Evolutionary conservation across 2,888 invertebrate genomes (phyloP), one percentile per base, ranked within the genome.

Genomic region (Xestia rhomboidea): DNA sequence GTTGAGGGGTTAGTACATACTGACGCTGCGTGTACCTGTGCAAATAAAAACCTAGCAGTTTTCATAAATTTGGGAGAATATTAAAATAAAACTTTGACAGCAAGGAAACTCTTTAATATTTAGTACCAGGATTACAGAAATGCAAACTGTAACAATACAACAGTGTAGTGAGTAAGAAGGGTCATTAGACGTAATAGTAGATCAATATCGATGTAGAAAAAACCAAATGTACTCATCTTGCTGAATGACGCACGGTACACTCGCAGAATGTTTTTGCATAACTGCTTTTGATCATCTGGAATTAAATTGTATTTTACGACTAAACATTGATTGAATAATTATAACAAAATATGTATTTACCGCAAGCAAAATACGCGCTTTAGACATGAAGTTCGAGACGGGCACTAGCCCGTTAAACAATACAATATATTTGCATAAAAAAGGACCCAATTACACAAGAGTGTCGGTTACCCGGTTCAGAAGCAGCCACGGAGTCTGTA

Each of bases 211-310:
- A 88, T 75, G 8, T 51, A 21, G 72, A 86, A 86, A 34, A 89
- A 27, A 6, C 85, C 83, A 27, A 83, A 88, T 0, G 83, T 78
- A 18, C 68, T 77, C 67, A 89, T 79, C 70, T 83, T 86, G 18
- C 57, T 71, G 66, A 86, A 88, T 0, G 74, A 69, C 0, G 73
- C 67, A 2, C 44, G 75, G n/a, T 84, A 78, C 13, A 87, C 1
- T 13, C 89, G 85, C n/a, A 41, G 49, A 10, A 88, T 60, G 66
- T 89, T 90, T 71, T 89, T 90, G 44, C 73, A 85, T 7, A 86
- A 21, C 51, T 69, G 81, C 30, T 46, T 84, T 15, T 80, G 63
- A 11, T 44, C 68, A 68, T 64, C 86, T 89, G 80, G 0, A 76
- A 82, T 41, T 5, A 2, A 34, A n/a, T n/a, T 54, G 4, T 49